Evolutionary conservation across 1,140 invertebrate species (phyloP), one percentile per base, ranked within the genome.

Genomic region (Maconellicoccus hirsutus): DNA sequence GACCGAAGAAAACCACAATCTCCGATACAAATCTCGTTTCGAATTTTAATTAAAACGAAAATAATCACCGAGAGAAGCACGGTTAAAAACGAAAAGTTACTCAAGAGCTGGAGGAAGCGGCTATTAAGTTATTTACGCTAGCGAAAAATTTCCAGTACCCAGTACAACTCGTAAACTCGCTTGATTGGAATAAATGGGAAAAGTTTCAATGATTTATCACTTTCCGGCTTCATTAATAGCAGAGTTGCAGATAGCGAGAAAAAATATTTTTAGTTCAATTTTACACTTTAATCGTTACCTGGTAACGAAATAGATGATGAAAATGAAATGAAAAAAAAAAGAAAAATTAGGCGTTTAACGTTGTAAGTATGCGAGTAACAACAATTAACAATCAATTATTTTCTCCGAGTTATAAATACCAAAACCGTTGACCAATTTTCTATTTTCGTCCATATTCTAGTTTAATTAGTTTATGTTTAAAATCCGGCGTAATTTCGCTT

Each of bases 361-460:
- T 12, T 19, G 42, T 52, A 52, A 52, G 42, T 52, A 52, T 52
- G n/a, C 61, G 25, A 66, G 25, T 66, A 66, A 66, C 61, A 66
- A 66, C 61, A 66, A 66, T 66, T 66, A 66, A 66, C 61, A 66
- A 66, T 66, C 61, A 25, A 66, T 66, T 66, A 66, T 66, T 66
- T 66, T 12, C 10, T 19, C 8, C 61, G 61, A 52, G 29, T 33
- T 33, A 33, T 33, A 33, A 3, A 16, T 19, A 16, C n/a, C 2
- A 52, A 52, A 52, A 52, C 42, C 42, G 42, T 52, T 52, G 42
- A 52, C 42, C 42, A 19, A n/a, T n/a, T n/a, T n/a, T n/a, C n/a
- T n/a, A n/a, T n/a, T 16, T 52, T 52, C 42, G 42, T 52, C 42
- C 16, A 2, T 4, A 52, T 52, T 14, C n/a, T 52, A 52, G 42